Evolutionary conservation across 1,140 invertebrate species (phyloP).

Genomic region (Sweltsa coloradensis): DNA sequence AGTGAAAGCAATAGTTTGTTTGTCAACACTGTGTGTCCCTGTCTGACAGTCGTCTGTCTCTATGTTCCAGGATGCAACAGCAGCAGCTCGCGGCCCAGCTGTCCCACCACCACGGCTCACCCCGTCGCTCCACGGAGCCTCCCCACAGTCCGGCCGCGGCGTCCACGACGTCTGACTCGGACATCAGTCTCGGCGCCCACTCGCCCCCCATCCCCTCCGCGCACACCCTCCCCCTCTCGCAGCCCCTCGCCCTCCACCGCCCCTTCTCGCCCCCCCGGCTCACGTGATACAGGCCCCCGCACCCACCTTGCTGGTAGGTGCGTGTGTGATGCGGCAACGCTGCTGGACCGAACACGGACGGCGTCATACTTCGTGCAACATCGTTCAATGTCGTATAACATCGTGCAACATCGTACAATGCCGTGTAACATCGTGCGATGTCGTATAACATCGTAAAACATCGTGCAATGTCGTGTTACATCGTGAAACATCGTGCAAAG

Average conservation of each 20-base stretch:
- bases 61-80: conserved; percentile 29
- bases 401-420: no score
- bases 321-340: background rate
- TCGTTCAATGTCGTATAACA: no score
- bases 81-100: conserved; percentile 30
- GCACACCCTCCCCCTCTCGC: conserved; percentile 19
- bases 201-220: conserved; percentile 29
- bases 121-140: conserved; percentile 11
- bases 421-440: no score
- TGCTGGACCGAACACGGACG: background rate
- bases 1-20: no score
- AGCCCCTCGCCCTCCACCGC: conserved; percentile 32
- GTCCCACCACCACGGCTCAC: conserved; percentile 21
- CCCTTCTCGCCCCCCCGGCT: conserved; percentile 37
- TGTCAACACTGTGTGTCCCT: no score
- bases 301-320: conserved; percentile 13
- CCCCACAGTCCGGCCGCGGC: conserved; percentile 21
- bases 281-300: conserved; percentile 33
- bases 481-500: no score
- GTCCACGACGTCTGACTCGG: conserved; percentile 32
- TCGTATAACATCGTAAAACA: no score
- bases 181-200: conserved; percentile 39
- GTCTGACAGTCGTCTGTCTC: no score
- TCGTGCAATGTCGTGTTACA: no score
- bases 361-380: background rate